Base-by-base conservation (phyloP, 2,888 invertebrate species). In the Galerucella calmariensis region DNA sequence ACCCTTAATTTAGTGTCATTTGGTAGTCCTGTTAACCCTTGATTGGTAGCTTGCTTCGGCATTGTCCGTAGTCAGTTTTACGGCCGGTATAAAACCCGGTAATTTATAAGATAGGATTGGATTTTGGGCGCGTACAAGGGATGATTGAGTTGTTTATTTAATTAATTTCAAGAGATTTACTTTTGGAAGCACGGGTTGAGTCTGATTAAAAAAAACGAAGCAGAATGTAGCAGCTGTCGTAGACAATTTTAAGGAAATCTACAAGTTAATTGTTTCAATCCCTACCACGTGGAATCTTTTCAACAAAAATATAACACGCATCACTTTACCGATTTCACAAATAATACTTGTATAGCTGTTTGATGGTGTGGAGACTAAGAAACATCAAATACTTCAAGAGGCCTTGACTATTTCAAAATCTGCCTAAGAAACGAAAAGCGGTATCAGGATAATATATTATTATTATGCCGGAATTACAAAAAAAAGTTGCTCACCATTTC, bases 1-100 rank as follows among this genome's bases (percentile, higher is more conserved):
- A 78, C 79, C 79, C 79, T 77, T 79, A 77, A 77, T 79, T 78
- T 77, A 77, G 76, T 77, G 78, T 76, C 77, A 75, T 78, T 76
- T 69, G 75, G 72, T 67, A 72, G 72, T 67, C 72, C 75, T 68
- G 72, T 76, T 76, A 76, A 76, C 74, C 74, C 72, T 76, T 76
- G 76, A 76, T 76, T 74, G 74, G 76, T 75, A 59, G 69, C 53
- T 61, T 72, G 74, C 71, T 65, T 72, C 53, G 35, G 53, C 66
- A 59, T 72, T 75, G 75, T 72, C 69, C 59, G 75, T 72, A 75
- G 75, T 53, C 69, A 68, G 71, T 75, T 75, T 75, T 75, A 75
- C 72, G 75, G 69, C 61, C 44, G 69, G 65, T 69, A 75, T 72
- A 72, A 75, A 75, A 75, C 51, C 53, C 16, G 59, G 68, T 72